Percentiles rank a stretch among this genome's conserved stretches.
These are phyloP conservation scores for Macrophya alboannulata DNA, from an alignment of 2,888 invertebrate species.

Conservation along the genomic window DNA sequence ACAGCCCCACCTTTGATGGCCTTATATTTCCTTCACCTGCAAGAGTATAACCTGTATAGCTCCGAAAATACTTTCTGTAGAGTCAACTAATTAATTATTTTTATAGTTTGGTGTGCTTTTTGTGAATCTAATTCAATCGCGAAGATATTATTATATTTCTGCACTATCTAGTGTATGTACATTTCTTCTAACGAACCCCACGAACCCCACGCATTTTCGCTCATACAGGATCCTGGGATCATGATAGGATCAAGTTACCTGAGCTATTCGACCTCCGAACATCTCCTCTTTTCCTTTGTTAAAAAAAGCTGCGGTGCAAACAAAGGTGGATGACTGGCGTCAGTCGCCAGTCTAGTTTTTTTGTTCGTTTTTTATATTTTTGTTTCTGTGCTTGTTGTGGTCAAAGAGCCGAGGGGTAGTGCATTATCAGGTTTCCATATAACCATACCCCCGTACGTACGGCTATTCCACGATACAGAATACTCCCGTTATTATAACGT, in stretches of 20 bases:
- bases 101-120: too few species aligned
- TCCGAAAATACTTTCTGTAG: neutral
- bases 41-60: neutral
- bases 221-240: neutral
- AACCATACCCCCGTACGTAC: neutral
- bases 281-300: neutral
- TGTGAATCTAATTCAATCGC: too few species aligned
- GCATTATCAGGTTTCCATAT: slow-evolving; percentile 8
- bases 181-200: neutral
- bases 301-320: neutral
- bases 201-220: too few species aligned
- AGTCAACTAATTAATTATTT: neutral
- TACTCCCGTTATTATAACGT: neutral
- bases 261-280: neutral
- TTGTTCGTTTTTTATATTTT: neutral
- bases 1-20: neutral
- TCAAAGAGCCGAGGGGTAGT: neutral
- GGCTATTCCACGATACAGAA: neutral
- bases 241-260: slow-evolving; percentile 8
- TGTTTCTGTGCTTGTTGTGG: neutral
- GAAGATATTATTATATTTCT: too few species aligned
- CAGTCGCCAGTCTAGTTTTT: neutral
- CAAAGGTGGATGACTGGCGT: slow-evolving; percentile 23
- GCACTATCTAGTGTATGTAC: too few species aligned
- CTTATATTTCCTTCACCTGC: neutral